Evolutionary conservation across 2,888 invertebrate genomes (phyloP), one percentile per base, ranked within the genome.

Genomic region (Pegoplata infirma): DNA sequence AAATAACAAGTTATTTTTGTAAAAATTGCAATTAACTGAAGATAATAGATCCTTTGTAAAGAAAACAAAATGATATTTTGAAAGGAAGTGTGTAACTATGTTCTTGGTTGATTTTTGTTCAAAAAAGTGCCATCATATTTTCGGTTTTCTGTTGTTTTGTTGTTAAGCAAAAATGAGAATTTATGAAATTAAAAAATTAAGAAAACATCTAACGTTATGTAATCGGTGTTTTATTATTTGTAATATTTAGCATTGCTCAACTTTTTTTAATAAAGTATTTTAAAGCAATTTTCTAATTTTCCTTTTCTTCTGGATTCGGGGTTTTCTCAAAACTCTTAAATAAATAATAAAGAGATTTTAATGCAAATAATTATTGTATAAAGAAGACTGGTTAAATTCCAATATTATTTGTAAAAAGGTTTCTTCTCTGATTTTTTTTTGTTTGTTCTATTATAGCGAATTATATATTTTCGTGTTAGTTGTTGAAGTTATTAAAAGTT

Each of bases 121-220:
- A 66, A 67, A 40, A 47, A 46, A 14, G 25, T 59, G 46, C 23
- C 67, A 53, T 66, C 58, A 67, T 46, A 23, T 25, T 7, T 3
- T 17, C 8, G 25, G 14, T 2, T 61, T 23, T 3, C 40, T 44
- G 59, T 67, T 56, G 59, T 61, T 47, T n/a, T n/a, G n/a, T n/a
- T n/a, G 23, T n/a, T 66, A 63, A 72, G 47, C 72, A 58, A n/a
- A n/a, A 71, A 71, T 56, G 14, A 75, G 55, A 49, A 75, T 19
- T 68, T 71, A 12, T 32, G 51, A 72, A 72, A 72, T 32, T 25
- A 55, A 71, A 55, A 75, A 56, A 63, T 68, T 72, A 67, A 56
- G 67, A 67, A 75, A 75, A 75, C 75, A 79, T 79, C 56, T 75
- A 79, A 75, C 79, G 79, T 79, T 79, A 79, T 79, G 79, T 79